Evolutionary conservation across 2,888 invertebrate genomes (phyloP).

Genomic region (Terebella lapidaria): DNA sequence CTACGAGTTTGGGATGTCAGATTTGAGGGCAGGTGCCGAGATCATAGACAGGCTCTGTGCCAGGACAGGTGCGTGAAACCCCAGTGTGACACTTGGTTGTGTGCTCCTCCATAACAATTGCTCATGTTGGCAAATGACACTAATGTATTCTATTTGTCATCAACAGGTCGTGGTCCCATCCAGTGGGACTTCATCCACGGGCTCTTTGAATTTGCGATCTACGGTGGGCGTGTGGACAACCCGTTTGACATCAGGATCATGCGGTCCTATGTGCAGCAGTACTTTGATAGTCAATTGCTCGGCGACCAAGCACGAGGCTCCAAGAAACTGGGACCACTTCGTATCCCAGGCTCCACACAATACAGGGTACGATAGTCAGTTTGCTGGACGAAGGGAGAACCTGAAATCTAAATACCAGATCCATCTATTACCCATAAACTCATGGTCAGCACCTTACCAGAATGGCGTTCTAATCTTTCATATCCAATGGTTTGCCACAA

Average conservation of each 20-base stretch:
- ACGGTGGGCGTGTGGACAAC: slow-evolving; percentile 81
- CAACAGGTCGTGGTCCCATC: slow-evolving; percentile 11
- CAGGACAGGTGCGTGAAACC: slow-evolving; percentile 39
- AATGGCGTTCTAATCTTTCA: too few species aligned
- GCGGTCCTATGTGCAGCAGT: slow-evolving; percentile 61
- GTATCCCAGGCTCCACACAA: slow-evolving; percentile 59
- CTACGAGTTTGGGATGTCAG: slow-evolving; percentile 82
- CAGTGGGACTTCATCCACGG: slow-evolving; percentile 65
- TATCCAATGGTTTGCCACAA: background rate
- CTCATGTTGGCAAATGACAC: background rate
- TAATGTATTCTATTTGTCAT: background rate
- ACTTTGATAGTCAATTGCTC: slow-evolving; percentile 49
- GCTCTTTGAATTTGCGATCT: slow-evolving; percentile 72
- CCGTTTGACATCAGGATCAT: slow-evolving; percentile 67
- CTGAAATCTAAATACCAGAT: too few species aligned
- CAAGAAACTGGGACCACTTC: slow-evolving; percentile 60
- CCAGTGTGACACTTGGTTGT: background rate
- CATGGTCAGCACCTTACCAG: too few species aligned
- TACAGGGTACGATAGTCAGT: slow-evolving; percentile 57
- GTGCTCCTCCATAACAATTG: too few species aligned
- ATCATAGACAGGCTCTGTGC: slow-evolving; percentile 59
- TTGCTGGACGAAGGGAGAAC: too few species aligned
- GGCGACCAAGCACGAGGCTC: slow-evolving; percentile 50
- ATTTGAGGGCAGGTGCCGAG: slow-evolving; percentile 70
- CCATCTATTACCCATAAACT: too few species aligned